Conservation (phyloP, 2,797 vertebrate genomes). For the Centroberyx gerrardi region DNA sequence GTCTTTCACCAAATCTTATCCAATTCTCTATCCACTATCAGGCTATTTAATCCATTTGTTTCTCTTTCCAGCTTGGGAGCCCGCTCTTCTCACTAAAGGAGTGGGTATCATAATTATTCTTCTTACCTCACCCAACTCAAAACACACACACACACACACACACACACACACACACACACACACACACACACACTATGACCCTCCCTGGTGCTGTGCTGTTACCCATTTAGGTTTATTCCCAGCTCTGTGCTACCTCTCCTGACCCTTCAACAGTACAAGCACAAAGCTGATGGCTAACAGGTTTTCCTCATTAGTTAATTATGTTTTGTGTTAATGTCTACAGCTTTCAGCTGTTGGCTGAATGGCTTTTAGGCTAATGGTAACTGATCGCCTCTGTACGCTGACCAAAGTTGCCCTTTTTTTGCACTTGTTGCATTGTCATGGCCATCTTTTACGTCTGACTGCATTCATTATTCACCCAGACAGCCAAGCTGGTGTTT, state of each 20-base stretch:
- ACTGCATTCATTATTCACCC: conserved; percentile 40
- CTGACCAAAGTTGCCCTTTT: conserved; percentile 30
- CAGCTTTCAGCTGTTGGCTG: conserved; percentile 52
- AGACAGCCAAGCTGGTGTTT: conserved; percentile 25
- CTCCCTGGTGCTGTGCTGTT: conserved; percentile 52
- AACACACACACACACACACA: background rate
- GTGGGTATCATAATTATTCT: conserved; percentile 65
- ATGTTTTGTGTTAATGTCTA: conserved; percentile 67
- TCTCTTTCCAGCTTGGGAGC: conserved; percentile 46
- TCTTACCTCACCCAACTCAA: conserved; percentile 54
- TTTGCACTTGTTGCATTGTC: conserved; percentile 35
- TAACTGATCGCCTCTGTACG: conserved; percentile 56
- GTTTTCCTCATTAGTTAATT: conserved; percentile 76
- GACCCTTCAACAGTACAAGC: conserved; percentile 63
- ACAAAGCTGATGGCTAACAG: conserved; percentile 65
- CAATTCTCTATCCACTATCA: conserved; percentile 47
- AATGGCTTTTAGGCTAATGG: conserved; percentile 61
- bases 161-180: conserved; percentile 23
- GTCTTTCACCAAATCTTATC: conserved; percentile 46
- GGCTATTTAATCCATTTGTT: conserved; percentile 59
- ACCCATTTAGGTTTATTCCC: conserved; percentile 53
- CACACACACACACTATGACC: background rate
- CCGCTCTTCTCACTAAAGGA: conserved; percentile 66
- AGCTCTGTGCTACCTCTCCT: conserved; percentile 57
- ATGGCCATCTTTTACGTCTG: conserved; percentile 22